Percentiles rank a stretch among this genome's conserved stretches.
Conservation (phyloP, 2,113 vertebrate species). For the Sula dactylatra region DNA sequence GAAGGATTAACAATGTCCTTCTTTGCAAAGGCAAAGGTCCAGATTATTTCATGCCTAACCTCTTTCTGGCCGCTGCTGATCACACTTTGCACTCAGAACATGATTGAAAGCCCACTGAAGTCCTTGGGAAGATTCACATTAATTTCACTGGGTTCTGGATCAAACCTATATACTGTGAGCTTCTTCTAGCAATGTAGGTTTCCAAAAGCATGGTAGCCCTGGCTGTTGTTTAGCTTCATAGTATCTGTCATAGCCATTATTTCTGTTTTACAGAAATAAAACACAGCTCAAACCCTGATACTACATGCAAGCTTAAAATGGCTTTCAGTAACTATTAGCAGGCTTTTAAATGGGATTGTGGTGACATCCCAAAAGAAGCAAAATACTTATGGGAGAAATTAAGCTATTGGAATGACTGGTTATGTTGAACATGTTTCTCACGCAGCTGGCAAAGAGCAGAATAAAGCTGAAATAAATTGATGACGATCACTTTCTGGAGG, state of each 20-base stretch:
- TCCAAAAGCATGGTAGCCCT: neutral
- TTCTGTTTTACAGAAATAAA: slow-evolving; percentile 30
- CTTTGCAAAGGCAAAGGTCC: neutral
- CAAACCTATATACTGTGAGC: neutral
- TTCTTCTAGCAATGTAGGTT: neutral
- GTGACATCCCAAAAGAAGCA: neutral
- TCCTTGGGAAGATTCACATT: neutral
- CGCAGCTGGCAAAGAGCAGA: slow-evolving; percentile 16
- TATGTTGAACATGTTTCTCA: neutral
- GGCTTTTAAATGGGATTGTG: slow-evolving; percentile 12
- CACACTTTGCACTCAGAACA: neutral
- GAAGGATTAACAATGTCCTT: neutral
- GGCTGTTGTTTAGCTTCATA: neutral
- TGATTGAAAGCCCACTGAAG: neutral
- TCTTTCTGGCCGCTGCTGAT: neutral
- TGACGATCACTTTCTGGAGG: neutral
- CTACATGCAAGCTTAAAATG: slow-evolving; percentile 4
- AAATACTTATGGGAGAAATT: slow-evolving; percentile 21
- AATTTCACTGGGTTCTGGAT: neutral
- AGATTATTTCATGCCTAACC: neutral
- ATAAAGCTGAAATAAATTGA: slow-evolving; percentile 31
- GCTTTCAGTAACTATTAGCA: slow-evolving; percentile 15
- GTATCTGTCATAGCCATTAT: neutral
- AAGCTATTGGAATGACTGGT: neutral
- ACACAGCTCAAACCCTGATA: neutral